A percentile compares a stretch with the other conserved stretches of the same genome.
Conservation (phyloP, 2,113 vertebrate genomes). For the Elephas maximus region DNA sequence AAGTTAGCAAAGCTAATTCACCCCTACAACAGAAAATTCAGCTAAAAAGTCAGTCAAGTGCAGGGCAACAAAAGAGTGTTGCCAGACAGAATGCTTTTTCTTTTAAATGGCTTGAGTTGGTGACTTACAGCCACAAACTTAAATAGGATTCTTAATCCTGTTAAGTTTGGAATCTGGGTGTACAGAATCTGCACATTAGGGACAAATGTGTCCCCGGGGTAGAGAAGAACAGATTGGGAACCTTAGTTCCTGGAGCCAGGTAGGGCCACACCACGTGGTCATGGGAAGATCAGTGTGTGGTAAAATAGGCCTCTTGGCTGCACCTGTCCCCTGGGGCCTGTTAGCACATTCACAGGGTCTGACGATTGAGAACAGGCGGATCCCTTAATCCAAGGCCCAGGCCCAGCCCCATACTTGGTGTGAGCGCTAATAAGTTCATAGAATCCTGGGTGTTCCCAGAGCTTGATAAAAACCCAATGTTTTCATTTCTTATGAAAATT, state of each 20-base stretch:
- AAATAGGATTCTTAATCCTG: not conserved
- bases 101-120: not conserved
- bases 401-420: not conserved
- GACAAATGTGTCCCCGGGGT: not conserved
- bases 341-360: not conserved
- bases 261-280: not conserved
- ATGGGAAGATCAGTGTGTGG: not conserved
- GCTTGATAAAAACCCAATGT: slow-evolving; percentile 37
- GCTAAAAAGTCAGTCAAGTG: not conserved
- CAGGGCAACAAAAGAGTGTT: slow-evolving; percentile 2
- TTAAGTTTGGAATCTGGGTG: not conserved
- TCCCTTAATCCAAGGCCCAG: not conserved
- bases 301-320: not conserved
- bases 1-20: slow-evolving; percentile 38
- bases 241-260: not conserved
- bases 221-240: not conserved
- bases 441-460: slow-evolving; percentile 58
- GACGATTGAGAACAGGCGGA: not conserved
- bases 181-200: not conserved
- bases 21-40: not conserved
- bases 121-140: not conserved
- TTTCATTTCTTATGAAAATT: slow-evolving; percentile 64
- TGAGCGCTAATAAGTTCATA: not conserved
- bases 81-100: not conserved
- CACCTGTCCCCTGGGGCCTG: not conserved